These are phyloP conservation scores for Dicranocentrus wangi DNA, from an alignment of 2,888 invertebrate species.

Conservation along the genomic window DNA sequence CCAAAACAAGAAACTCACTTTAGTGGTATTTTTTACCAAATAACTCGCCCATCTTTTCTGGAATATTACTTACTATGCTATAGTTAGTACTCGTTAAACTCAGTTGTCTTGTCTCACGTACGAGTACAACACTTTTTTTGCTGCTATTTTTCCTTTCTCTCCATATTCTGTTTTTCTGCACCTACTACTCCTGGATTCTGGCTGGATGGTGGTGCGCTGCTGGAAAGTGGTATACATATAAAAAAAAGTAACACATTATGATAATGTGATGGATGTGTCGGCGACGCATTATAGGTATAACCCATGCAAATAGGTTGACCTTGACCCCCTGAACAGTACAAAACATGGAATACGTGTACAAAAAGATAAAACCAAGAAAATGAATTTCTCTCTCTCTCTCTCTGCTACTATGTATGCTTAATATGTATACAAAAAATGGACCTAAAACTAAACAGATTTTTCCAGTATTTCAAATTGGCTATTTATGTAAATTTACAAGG, in stretches of 20 bases:
- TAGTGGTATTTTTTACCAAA: neutral
- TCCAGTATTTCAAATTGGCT: constrained; percentile 12
- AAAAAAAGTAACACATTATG: constrained; percentile 8
- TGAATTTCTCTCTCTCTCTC: neutral
- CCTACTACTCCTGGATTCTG: neutral
- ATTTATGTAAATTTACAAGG: constrained; percentile 42
- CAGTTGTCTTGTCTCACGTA: neutral
- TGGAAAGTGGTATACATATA: neutral
- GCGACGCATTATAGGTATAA: constrained; percentile 1
- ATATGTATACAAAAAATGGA: constrained; percentile 12
- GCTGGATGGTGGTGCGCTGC: neutral
- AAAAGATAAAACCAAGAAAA: constrained; percentile 11
- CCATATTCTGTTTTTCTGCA: too few relatives aligned
- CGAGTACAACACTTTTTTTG: neutral
- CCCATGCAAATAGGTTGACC: constrained; percentile 43
- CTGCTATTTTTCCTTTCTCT: constrained; percentile 12
- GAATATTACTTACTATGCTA: too few relatives aligned
- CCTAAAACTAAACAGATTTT: constrained; percentile 1
- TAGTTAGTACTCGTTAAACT: too few relatives aligned
- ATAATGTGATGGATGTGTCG: constrained; percentile 29
- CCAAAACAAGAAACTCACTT: neutral
- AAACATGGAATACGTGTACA: neutral
- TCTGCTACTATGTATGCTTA: neutral
- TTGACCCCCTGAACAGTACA: constrained; percentile 53
- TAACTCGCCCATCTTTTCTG: neutral